These are phyloP conservation scores for Salvator merianae DNA, from an alignment of 2,113 vertebrate species.

Conservation along the genomic window DNA sequence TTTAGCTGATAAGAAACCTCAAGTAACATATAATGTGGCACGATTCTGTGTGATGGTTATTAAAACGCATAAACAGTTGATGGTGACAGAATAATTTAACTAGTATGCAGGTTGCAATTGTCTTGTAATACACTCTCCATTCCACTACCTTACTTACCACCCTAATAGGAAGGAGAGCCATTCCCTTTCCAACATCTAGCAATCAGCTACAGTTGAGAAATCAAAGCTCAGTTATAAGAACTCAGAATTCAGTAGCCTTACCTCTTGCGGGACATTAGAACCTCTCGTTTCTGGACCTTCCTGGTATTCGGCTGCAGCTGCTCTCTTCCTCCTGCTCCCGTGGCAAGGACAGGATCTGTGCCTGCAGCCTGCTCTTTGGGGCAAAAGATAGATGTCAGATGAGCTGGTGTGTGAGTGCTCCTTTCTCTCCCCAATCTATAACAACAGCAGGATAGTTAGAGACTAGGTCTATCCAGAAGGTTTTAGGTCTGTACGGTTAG, in stretches of 20 bases:
- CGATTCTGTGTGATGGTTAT: too few relatives aligned
- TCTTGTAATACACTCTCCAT: not conserved
- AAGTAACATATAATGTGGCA: not conserved
- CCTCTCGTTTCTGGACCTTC: not conserved
- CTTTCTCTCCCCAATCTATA: not conserved
- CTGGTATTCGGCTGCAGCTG: fast-evolving
- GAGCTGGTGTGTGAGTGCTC: fast-evolving
- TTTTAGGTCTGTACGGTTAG: not conserved
- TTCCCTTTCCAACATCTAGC: not conserved
- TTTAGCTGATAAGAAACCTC: too few relatives aligned
- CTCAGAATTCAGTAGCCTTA: not conserved
- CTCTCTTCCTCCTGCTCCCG: not conserved
- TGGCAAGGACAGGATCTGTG: not conserved
- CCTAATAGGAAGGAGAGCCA: not conserved
- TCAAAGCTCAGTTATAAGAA: too few relatives aligned
- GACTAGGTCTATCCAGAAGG: too few relatives aligned
- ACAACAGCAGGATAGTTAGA: not conserved
- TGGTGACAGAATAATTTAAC: too few relatives aligned
- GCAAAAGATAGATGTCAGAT: not conserved
- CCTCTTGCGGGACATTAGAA: not conserved
- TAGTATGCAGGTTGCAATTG: too few relatives aligned
- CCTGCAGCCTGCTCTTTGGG: constrained; percentile 39
- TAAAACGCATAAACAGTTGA: too few relatives aligned
- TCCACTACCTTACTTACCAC: not conserved
- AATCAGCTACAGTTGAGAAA: not conserved